Evolutionary conservation across 37 sponge, comb jelly and placozoan genomes (phyloP).

Genomic region (Aphrocallistes beatrix): DNA sequence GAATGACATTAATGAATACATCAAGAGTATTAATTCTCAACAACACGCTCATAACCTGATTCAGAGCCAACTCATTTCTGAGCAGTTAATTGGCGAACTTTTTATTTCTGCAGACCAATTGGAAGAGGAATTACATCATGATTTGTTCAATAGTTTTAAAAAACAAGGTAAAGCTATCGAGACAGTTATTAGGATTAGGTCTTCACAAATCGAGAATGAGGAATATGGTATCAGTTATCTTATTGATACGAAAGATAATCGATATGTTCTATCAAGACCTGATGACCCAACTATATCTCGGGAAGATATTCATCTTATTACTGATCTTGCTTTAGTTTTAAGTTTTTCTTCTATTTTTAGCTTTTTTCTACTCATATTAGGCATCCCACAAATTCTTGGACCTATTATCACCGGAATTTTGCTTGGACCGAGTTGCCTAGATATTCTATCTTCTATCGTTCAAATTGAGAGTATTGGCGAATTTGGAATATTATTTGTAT

Average conservation of each 20-base stretch:
- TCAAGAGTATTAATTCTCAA: not conserved
- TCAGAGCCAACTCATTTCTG: not conserved
- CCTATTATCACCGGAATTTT: slow-evolving; percentile 68
- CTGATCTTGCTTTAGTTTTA: slow-evolving; percentile 52
- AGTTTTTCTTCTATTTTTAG: slow-evolving; percentile 48
- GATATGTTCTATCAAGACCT: slow-evolving; percentile 56
- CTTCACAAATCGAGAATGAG: not conserved
- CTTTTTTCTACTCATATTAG: slow-evolving; percentile 27
- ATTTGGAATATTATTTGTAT: slow-evolving; percentile 76
- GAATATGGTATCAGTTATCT: slow-evolving; percentile 10
- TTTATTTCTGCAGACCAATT: not conserved
- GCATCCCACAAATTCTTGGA: slow-evolving; percentile 69
- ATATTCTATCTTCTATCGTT: slow-evolving; percentile 40
- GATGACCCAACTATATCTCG: slow-evolving; percentile 55
- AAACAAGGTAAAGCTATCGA: not conserved
- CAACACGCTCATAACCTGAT: not conserved
- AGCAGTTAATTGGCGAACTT: not conserved
- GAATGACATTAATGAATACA: not conserved
- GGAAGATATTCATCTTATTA: slow-evolving; percentile 59
- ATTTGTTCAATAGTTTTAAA: not conserved
- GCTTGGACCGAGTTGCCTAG: slow-evolving; percentile 72
- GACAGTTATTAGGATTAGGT: not conserved
- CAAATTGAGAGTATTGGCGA: slow-evolving; percentile 86
- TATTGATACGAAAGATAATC: slow-evolving; percentile 67
- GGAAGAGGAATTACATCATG: not conserved